Conservation (phyloP, 2,113 vertebrate genomes). For the Dromaius novaehollandiae region DNA sequence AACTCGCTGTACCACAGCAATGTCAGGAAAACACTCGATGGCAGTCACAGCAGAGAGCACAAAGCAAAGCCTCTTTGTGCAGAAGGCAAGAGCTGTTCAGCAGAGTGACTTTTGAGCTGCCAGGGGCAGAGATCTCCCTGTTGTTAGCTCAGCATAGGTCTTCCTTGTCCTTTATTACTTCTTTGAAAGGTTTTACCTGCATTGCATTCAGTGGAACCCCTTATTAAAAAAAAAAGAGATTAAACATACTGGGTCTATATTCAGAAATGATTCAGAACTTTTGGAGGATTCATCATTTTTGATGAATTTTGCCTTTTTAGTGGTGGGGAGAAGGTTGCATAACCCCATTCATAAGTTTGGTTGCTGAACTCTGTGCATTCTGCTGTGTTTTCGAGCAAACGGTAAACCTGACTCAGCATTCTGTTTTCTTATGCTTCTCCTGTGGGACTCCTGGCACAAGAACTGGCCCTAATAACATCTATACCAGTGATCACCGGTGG, state of each 20-base stretch:
- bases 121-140: neutral
- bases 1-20: too few relatives aligned
- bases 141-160: too few relatives aligned
- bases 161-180: neutral
- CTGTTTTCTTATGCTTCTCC: neutral
- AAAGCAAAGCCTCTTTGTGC: too few relatives aligned
- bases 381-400: neutral
- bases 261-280: neutral
- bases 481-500: neutral
- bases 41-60: too few relatives aligned
- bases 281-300: neutral
- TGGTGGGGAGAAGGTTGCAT: too few relatives aligned
- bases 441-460: neutral
- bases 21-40: too few relatives aligned
- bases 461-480: neutral
- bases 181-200: neutral
- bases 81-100: too few relatives aligned
- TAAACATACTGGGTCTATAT: neutral
- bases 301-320: too few relatives aligned
- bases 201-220: neutral
- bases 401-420: neutral
- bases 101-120: neutral
- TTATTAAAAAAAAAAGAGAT: neutral
- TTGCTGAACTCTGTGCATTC: too few relatives aligned
- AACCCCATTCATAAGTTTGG: neutral